Percentiles rank a stretch among this genome's conserved stretches.
phyloP scores from a whole-genome alignment of 2,113 vertebrate genomes.

The Malurus melanocephalus region DNA sequence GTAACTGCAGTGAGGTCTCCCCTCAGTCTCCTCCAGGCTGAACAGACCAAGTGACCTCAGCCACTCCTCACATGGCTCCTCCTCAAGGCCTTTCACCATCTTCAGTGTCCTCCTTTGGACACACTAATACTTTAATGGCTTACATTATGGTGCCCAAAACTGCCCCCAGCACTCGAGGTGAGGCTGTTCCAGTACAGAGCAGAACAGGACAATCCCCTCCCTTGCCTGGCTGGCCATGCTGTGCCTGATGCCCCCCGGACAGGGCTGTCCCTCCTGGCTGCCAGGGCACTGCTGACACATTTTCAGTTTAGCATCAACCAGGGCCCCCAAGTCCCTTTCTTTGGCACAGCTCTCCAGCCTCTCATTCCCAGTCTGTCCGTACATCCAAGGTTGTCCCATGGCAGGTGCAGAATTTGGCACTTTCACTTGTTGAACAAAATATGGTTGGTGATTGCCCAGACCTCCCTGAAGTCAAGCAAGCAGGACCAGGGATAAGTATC shows the following conservation, averaged over 20 bases:
- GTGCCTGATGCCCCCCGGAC: neutral
- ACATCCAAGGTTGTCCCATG: neutral
- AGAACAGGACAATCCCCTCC: neutral
- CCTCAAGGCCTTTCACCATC: neutral
- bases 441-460: neutral
- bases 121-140: neutral
- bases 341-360: accelerated
- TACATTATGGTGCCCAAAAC: accelerated
- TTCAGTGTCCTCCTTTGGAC: accelerated
- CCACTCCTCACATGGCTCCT: accelerated
- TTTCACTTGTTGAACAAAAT: neutral
- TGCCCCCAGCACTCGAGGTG: accelerated
- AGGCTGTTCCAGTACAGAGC: accelerated
- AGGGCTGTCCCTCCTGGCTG: accelerated
- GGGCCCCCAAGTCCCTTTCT: neutral
- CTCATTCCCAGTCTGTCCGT: neutral
- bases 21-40: neutral
- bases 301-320: accelerated
- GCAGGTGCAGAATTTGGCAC: neutral
- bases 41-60: neutral
- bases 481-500: neutral
- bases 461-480: neutral
- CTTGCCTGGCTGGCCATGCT: accelerated
- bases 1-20: neutral
- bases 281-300: neutral